Percentiles rank a stretch among this genome's conserved stretches.
phyloP scores from a whole-genome alignment of 2,888 invertebrate species.

The Euclidia mi region DNA sequence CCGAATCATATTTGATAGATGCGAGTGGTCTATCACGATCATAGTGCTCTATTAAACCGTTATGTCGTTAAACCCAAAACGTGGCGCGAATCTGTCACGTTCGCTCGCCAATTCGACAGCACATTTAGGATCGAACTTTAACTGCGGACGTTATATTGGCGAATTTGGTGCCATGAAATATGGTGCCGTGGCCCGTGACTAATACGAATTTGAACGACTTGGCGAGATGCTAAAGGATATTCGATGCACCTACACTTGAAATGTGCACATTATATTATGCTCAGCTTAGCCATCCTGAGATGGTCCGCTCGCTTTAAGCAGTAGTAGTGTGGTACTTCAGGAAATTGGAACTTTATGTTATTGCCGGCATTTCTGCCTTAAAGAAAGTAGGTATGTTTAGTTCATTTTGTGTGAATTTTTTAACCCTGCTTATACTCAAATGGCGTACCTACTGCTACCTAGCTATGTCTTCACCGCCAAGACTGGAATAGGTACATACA shows the following conservation, averaged over 20 bases:
- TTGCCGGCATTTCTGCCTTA: not conserved
- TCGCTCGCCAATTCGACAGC: conserved; percentile 41
- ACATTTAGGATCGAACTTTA: conserved; percentile 40
- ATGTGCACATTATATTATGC: conserved; percentile 31
- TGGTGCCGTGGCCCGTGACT: conserved; percentile 17
- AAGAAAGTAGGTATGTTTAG: too few relatives aligned
- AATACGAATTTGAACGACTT: conserved; percentile 18
- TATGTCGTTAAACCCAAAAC: too few relatives aligned
- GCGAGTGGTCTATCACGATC: conserved; percentile 35
- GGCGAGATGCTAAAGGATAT: too few relatives aligned
- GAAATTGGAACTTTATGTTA: not conserved
- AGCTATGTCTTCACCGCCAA: too few relatives aligned
- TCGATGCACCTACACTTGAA: too few relatives aligned
- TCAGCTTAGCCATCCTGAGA: conserved; percentile 8
- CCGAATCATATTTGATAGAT: conserved; percentile 26
- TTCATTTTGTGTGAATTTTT: too few relatives aligned
- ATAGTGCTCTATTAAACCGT: conserved; percentile 41
- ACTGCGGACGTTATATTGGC: conserved; percentile 41
- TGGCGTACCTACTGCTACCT: too few relatives aligned
- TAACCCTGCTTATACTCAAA: too few relatives aligned
- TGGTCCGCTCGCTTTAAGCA: conserved; percentile 18
- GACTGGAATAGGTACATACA: too few relatives aligned
- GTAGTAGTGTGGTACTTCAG: conserved; percentile 7
- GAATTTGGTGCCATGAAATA: conserved; percentile 21
- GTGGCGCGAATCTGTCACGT: conserved; percentile 41